Evolutionary conservation across 2,797 vertebrate species (phyloP), one percentile per base, ranked within the genome.

Genomic region (Dromococcyx pavoninus): DNA sequence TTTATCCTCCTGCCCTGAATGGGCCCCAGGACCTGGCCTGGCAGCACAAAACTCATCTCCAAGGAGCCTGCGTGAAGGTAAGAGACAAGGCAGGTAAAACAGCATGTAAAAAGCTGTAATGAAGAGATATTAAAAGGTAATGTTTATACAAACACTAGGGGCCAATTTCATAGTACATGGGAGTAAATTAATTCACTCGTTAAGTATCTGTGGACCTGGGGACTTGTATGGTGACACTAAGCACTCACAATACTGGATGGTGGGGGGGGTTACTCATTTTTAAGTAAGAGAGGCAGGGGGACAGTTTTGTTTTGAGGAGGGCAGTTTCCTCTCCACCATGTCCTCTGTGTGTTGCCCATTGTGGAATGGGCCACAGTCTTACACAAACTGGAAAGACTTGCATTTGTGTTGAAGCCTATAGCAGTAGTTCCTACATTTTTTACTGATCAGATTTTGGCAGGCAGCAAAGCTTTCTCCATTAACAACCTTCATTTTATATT

Each of bases 401-500:
- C 41, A 18, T 37, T 81, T 84, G 30, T 46, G 15, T 43, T 78
- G 35, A 86, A 95, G 79, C 27, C 35, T 58, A 61, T 41, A 89
- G 70, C 76, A 88, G 57, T 5, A 66, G 44, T 23, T 87, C 56
- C 71, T 53, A 77, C 35, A 41, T 62, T 92, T 23, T 89, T 83
- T 67, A 79, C 73, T 60, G 66, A 78, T 88, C 24, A 64, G 30
- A 75, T 84, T 86, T 76, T 90, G 91, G 85, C 91, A 91, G 28
- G n/a, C 70, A 71, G 48, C 32, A 73, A 84, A 78, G 54, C 67
- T 35, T 56, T 84, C 58, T 75, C 70, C 15, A 2, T 44, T 78
- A 95, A 89, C 27, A 82, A 93, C 41, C 24, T 32, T 86, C 44
- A 43, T 70, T 90, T 78, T 72, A 65, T 56, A 92, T 78, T 92